A percentile compares a stretch with the other conserved stretches of the same genome.
Conservation (phyloP, 2,888 invertebrate genomes). For the Panopea generosa region DNA sequence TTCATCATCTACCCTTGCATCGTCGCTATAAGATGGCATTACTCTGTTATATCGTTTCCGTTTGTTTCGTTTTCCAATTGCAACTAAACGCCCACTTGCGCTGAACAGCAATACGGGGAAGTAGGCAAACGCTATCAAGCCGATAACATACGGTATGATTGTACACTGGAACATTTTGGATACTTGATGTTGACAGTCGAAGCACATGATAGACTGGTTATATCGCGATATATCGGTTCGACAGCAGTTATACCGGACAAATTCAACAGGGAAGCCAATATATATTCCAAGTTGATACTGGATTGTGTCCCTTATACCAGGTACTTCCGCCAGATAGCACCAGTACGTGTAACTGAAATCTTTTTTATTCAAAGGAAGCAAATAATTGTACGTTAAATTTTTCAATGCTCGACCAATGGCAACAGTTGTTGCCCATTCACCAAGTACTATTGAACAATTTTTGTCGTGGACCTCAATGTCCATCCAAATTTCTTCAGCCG, state of each 20-base stretch:
- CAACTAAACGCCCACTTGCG: not conserved
- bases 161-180: slow-evolving; percentile 32
- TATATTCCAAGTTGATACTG: slow-evolving; percentile 37
- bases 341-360: slow-evolving; percentile 35
- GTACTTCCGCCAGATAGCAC: slow-evolving; percentile 36
- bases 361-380: not conserved
- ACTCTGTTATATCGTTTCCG: not conserved
- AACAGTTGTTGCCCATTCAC: slow-evolving; percentile 11
- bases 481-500: not conserved
- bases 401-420: slow-evolving; percentile 27
- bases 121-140: slow-evolving; percentile 37
- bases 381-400: slow-evolving; percentile 30
- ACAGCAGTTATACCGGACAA: slow-evolving; percentile 48
- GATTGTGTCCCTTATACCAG: slow-evolving; percentile 28
- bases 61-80: not conserved
- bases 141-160: slow-evolving; percentile 35
- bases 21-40: no score
- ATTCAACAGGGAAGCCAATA: slow-evolving; percentile 35
- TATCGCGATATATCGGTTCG: slow-evolving; percentile 10
- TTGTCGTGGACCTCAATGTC: slow-evolving; percentile 18
- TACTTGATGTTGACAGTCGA: slow-evolving; percentile 21
- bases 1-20: not conserved
- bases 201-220: slow-evolving; percentile 7
- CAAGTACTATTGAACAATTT: slow-evolving; percentile 32
- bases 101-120: slow-evolving; percentile 40